Evolutionary conservation across 2,113 vertebrate genomes (phyloP).

Genomic region (Channa argus): DNA sequence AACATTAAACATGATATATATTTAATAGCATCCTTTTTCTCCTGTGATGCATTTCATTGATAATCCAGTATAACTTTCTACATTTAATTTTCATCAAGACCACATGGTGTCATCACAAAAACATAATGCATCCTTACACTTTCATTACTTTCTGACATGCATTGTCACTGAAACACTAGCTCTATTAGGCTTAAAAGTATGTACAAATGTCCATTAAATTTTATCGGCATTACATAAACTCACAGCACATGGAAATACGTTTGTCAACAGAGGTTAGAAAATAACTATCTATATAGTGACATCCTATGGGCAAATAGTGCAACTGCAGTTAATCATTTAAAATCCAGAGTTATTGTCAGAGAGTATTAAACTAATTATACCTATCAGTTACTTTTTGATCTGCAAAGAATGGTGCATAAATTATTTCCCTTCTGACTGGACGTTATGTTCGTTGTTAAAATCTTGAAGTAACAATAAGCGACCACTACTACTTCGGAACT

Average conservation of each 20-base stretch:
- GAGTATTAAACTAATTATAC: no score
- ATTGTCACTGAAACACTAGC: background rate
- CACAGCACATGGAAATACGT: background rate
- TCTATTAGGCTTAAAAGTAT: background rate
- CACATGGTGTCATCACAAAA: no score
- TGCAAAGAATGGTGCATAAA: background rate
- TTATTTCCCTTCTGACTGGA: background rate
- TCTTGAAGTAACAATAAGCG: no score
- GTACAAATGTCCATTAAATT: background rate
- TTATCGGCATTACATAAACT: background rate
- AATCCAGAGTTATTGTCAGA: no score
- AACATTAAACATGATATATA: background rate
- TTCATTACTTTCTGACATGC: no score
- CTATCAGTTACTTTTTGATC: background rate
- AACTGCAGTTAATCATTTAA: slow-evolving; percentile 57
- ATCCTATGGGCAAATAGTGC: slow-evolving; percentile 65
- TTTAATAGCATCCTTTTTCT: background rate
- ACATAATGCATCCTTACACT: no score
- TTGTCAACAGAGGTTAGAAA: background rate
- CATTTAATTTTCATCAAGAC: background rate
- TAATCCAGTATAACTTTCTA: background rate
- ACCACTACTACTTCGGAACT: no score
- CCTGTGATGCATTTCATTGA: no score
- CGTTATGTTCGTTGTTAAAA: background rate
- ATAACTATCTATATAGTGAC: slow-evolving; percentile 69